A percentile compares a stretch with the other conserved stretches of the same genome.
Conservation (phyloP, 2,888 invertebrate genomes). For the Thymelicus sylvestris region DNA sequence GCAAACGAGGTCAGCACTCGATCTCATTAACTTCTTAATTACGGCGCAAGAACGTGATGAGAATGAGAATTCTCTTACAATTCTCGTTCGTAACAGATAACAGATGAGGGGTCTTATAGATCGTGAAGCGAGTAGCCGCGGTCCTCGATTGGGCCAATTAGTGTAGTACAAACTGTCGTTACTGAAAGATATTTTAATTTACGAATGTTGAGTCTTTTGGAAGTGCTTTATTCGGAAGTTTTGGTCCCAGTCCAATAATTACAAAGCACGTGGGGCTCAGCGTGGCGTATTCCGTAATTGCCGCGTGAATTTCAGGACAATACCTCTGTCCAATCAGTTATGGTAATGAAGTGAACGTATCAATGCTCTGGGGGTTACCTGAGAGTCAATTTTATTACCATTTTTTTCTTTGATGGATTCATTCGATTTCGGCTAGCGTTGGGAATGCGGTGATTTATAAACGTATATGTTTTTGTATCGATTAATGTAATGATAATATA, state of each 20-base stretch:
- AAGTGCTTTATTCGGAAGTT: slow-evolving; percentile 59
- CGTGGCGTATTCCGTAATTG: slow-evolving; percentile 52
- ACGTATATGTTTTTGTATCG: not conserved
- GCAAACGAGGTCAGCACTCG: slow-evolving; percentile 58
- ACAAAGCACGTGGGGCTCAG: slow-evolving; percentile 49
- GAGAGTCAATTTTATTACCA: slow-evolving; percentile 34
- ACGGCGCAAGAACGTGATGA: slow-evolving; percentile 69
- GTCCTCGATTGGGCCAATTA: slow-evolving; percentile 63
- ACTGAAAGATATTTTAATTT: slow-evolving; percentile 62
- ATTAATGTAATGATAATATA: slow-evolving; percentile 12
- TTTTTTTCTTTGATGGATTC: slow-evolving; percentile 30
- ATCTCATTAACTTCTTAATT: slow-evolving; percentile 80
- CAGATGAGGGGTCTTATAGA: slow-evolving; percentile 26
- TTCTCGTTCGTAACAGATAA: slow-evolving; percentile 35
- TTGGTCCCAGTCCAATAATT: slow-evolving; percentile 62
- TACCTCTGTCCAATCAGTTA: slow-evolving; percentile 72
- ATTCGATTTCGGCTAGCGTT: slow-evolving; percentile 28
- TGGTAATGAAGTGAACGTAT: slow-evolving; percentile 70
- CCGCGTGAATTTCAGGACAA: slow-evolving; percentile 56
- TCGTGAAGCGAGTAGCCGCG: slow-evolving; percentile 11
- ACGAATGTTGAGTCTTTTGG: slow-evolving; percentile 44
- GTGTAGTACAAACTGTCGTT: slow-evolving; percentile 63
- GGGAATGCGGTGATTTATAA: slow-evolving; percentile 22
- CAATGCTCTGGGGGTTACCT: slow-evolving; percentile 50
- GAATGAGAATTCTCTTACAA: slow-evolving; percentile 39